Conservation (phyloP, 2,113 vertebrate genomes). For the Embiotoca jacksoni region DNA sequence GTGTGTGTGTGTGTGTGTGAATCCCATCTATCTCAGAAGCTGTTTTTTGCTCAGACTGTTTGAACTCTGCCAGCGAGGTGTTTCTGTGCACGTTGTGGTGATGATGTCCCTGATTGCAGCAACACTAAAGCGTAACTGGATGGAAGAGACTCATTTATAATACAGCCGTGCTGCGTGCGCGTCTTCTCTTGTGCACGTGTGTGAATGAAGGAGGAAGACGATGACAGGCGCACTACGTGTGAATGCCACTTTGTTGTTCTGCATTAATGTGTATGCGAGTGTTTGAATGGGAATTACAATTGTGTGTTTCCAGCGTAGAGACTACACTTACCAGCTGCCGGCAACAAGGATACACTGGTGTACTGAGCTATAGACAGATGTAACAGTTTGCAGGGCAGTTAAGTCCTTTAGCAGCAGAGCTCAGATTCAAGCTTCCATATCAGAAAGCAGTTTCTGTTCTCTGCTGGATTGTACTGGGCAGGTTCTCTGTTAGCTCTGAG, state of each 20-base stretch:
- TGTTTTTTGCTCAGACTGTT: constrained; percentile 54
- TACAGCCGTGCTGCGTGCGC: constrained; percentile 37
- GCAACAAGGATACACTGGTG: constrained; percentile 4
- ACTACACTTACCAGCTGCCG: constrained; percentile 35
- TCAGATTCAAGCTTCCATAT: constrained; percentile 2
- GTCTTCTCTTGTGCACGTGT: not conserved
- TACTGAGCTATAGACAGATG: constrained; percentile 5
- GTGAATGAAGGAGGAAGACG: constrained; percentile 6
- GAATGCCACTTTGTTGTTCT: constrained; percentile 21
- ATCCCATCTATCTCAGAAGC: constrained; percentile 49
- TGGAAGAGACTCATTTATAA: constrained; percentile 67
- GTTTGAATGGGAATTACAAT: not conserved
- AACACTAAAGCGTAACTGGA: constrained; percentile 59
- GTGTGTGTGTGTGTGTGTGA: constrained; percentile 37
- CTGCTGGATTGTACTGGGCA: constrained; percentile 1
- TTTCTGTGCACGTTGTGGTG: constrained; percentile 56
- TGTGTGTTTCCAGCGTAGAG: constrained; percentile 25
- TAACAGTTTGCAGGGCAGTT: constrained; percentile 16
- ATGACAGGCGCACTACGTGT: not conserved
- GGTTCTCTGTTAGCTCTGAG: constrained; percentile 3
- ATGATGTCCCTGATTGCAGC: constrained; percentile 58
- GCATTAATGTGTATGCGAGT: constrained; percentile 24
- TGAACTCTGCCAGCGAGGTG: constrained; percentile 56
- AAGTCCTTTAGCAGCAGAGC: constrained; percentile 15
- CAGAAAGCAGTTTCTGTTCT: constrained; percentile 1